Evolutionary conservation across 2,888 invertebrate species (phyloP), one percentile per base, ranked within the genome.

Genomic region (Periphyllus acericola): DNA sequence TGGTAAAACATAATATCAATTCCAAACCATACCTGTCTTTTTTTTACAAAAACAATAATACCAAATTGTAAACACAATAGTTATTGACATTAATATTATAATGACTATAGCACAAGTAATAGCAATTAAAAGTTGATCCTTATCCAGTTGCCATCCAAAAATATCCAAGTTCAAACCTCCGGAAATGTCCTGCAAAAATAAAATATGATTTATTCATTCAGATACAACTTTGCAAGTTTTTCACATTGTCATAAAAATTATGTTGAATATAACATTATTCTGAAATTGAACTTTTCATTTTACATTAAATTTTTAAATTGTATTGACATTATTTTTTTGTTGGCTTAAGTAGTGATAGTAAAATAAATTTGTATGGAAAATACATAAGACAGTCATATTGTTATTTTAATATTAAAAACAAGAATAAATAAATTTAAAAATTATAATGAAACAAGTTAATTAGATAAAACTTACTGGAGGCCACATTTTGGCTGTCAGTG

Each of bases 401-500:
- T 40, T 40, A 9, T 9, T n/a, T n/a, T n/a, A n/a, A n/a, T n/a
- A n/a, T n/a, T 40, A 40, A 6, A 40, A 8, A 40, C 40, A 40
- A 40, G 9, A 40, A 9, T 40, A 40, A 40, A 1, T 40, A 40
- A 40, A 40, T 40, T 40, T 40, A 40, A 40, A 40, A 6, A 40
- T 40, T 40, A 9, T 40, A 40, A 40, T 40, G 40, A 46, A 46
- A 46, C 11, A 46, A 14, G 46, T 46, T 46, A 11, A 46, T 46
- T 14, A 14, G 46, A 60, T 21, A 60, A 52, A 66, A 89, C 89
- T 89, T 89, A 91, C 91, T 89, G 90, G 92, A 89, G 92, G 92
- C 92, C 92, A 92, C 93, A 93, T 93, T 90, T 92, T 92, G 89
- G 93, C 93, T 90, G 93, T 93, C 92, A 93, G 90, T 91, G 93